A percentile compares a stretch with the other conserved stretches of the same genome.
phyloP scores from a whole-genome alignment of 2,888 invertebrate genomes.

The Smittia sp. region DNA sequence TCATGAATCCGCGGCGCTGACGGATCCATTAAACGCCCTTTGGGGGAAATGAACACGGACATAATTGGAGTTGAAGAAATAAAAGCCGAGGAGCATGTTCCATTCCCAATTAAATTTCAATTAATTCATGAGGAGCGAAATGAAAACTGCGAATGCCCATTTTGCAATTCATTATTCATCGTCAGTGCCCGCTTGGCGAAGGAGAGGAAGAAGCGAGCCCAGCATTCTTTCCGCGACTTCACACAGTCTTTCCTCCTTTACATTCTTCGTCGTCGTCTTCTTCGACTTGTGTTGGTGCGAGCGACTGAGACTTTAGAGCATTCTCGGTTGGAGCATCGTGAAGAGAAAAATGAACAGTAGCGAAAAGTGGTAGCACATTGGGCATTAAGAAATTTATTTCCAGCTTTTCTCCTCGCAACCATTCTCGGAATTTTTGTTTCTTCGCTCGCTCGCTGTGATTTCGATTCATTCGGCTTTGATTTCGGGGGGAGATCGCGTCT shows the following conservation, averaged over 20 bases:
- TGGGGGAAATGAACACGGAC: no score
- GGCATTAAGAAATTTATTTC: conserved; percentile 38
- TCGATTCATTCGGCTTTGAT: no score
- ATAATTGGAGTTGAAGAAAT: no score
- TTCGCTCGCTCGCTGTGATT: background rate
- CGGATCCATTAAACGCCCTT: no score
- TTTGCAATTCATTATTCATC: no score
- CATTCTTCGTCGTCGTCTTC: background rate
- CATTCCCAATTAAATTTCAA: conserved; percentile 43
- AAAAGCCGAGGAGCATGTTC: conserved; percentile 42
- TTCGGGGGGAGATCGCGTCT: no score
- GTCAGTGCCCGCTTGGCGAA: no score
- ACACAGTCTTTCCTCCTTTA: background rate
- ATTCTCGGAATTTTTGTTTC: conserved; percentile 19
- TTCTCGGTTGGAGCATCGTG: background rate
- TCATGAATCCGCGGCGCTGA: no score
- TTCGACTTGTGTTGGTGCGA: background rate
- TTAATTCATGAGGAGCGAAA: background rate
- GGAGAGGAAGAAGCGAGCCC: no score
- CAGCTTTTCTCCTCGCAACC: conserved; percentile 7
- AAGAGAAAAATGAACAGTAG: conserved; percentile 39
- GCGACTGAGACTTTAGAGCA: background rate
- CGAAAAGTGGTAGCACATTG: conserved; percentile 36
- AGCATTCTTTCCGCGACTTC: conserved; percentile 2
- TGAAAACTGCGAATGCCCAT: no score